These are phyloP conservation scores for Sinotaia quadrata DNA, from an alignment of 2,888 invertebrate species.

Conservation along the genomic window DNA sequence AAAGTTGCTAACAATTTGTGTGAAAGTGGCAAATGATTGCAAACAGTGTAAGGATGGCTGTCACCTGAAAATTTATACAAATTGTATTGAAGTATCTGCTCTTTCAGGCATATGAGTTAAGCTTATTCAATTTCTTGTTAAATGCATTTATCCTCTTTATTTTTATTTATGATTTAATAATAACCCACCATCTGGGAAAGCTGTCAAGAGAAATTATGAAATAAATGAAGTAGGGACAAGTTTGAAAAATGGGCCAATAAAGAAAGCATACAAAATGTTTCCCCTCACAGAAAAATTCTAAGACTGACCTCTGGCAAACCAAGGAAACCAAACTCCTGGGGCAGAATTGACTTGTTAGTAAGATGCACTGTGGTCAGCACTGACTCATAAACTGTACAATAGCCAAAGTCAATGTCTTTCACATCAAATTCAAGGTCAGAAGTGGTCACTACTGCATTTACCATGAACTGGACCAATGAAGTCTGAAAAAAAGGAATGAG, in stretches of 20 bases:
- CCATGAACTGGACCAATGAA: constrained; percentile 69
- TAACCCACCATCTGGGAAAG: too few species aligned
- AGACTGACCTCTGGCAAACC: constrained; percentile 69
- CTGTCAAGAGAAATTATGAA: background rate
- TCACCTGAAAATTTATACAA: too few species aligned
- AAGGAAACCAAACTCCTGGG: constrained; percentile 71
- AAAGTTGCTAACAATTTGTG: too few species aligned
- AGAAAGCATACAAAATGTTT: background rate
- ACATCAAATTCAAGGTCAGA: constrained; percentile 69
- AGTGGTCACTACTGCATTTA: constrained; percentile 70
- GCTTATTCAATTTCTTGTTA: too few species aligned
- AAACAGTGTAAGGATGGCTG: too few species aligned
- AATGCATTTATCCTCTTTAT: too few species aligned
- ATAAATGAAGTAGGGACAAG: background rate
- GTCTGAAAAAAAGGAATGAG: constrained; percentile 51
- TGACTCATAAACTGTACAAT: constrained; percentile 70
- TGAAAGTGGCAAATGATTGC: too few species aligned
- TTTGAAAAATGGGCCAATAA: background rate
- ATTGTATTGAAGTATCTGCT: too few species aligned
- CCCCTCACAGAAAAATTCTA: background rate
- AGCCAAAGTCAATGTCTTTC: constrained; percentile 69
- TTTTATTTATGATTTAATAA: too few species aligned
- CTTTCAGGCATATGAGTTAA: too few species aligned
- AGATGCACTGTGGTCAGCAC: constrained; percentile 63
- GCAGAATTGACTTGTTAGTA: constrained; percentile 70